Evolutionary conservation across 2,797 vertebrate species (phyloP).

Genomic region (Notolabrus celidotus): DNA sequence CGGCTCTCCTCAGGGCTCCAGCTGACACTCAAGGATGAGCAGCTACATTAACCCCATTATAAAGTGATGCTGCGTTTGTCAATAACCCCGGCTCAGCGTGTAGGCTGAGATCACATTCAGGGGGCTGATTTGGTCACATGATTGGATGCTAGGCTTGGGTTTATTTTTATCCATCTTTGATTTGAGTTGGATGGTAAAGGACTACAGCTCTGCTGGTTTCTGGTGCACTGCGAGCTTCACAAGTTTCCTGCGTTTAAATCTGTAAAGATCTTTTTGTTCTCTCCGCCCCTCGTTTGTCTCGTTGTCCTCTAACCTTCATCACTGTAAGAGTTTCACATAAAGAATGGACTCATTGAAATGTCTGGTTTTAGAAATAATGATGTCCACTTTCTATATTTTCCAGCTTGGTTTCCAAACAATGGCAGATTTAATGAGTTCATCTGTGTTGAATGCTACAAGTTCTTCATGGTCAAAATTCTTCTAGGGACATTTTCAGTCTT

Average conservation of each 20-base stretch:
- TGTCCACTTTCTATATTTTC: too few relatives aligned
- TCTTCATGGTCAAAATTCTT: too few relatives aligned
- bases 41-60: constrained; percentile 42
- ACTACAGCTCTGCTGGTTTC: neutral
- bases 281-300: too few relatives aligned
- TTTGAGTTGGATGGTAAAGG: constrained; percentile 3
- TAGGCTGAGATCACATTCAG: constrained; percentile 17
- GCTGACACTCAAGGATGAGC: constrained; percentile 42
- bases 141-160: constrained; percentile 16
- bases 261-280: too few relatives aligned
- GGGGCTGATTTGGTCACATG: constrained; percentile 5
- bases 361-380: neutral
- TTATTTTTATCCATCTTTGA: constrained; percentile 18
- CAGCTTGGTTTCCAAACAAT: neutral
- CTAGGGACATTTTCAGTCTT: neutral
- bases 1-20: constrained; percentile 30
- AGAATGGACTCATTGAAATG: too few relatives aligned
- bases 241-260: too few relatives aligned
- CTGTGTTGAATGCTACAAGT: neutral
- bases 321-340: too few relatives aligned
- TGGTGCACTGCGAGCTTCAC: constrained; percentile 12
- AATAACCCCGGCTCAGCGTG: constrained; percentile 3
- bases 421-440: neutral
- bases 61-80: constrained; percentile 9
- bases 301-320: too few relatives aligned